A percentile compares a stretch with the other conserved stretches of the same genome.
Evolutionary conservation across 2,797 vertebrate species (phyloP).

Genomic region (Pachyuromys duprasi): DNA sequence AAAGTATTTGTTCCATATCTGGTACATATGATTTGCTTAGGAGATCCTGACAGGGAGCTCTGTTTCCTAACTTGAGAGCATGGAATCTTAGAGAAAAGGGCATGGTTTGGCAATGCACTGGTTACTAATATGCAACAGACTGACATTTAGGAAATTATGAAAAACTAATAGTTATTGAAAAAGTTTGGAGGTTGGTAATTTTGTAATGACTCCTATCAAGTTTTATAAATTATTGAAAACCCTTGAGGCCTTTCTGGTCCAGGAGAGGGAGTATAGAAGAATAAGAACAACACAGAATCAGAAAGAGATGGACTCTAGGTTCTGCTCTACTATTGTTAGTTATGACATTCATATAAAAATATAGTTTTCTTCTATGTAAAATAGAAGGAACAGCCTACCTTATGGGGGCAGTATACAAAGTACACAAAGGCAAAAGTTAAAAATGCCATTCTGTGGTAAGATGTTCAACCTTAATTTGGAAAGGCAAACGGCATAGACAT

Average conservation of each 20-base stretch:
- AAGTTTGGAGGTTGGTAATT: background rate
- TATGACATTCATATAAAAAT: background rate
- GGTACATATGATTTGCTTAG: background rate
- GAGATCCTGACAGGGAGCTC: background rate
- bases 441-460: background rate
- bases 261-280: background rate
- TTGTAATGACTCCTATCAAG: background rate
- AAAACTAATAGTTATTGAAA: background rate
- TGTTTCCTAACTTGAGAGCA: background rate
- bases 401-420: background rate
- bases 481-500: too few relatives aligned
- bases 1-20: background rate
- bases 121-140: background rate
- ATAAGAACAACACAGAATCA: background rate
- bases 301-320: background rate
- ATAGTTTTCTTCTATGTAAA: background rate
- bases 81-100: background rate
- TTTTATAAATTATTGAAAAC: background rate
- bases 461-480: too few relatives aligned
- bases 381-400: background rate
- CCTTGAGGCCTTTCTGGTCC: background rate
- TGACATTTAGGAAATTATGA: background rate
- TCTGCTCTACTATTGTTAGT: background rate
- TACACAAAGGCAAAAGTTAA: background rate
- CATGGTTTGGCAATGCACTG: background rate